phyloP scores from a whole-genome alignment of 2,113 vertebrate species.

The Serinus canaria region DNA sequence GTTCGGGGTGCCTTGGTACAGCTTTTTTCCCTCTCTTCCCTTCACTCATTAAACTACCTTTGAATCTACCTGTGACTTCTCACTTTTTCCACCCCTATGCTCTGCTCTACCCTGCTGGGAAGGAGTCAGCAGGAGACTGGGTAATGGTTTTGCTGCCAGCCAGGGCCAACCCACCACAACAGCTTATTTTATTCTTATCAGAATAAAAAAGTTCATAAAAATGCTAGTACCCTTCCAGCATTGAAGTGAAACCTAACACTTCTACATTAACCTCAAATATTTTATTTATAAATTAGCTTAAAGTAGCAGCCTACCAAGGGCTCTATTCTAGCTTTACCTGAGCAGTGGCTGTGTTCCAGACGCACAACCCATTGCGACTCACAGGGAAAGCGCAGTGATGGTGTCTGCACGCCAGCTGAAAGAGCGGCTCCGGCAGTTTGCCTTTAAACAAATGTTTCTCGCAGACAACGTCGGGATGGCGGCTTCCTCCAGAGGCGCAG shows the following conservation, averaged over 20 bases:
- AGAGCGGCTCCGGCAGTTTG: slow-evolving; percentile 44
- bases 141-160: not conserved
- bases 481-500: not conserved
- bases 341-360: slow-evolving; percentile 65
- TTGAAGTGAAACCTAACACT: not conserved
- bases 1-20: not conserved
- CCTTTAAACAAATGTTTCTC: slow-evolving; percentile 68
- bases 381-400: slow-evolving; percentile 74
- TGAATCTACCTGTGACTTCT: rapidly evolving
- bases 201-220: not conserved
- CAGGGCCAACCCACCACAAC: not conserved
- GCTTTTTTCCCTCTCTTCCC: not conserved
- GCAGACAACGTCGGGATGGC: not conserved
- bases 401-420: slow-evolving; percentile 76
- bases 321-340: slow-evolving; percentile 59
- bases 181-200: not conserved
- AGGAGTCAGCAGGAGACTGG: not conserved
- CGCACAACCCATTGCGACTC: slow-evolving; percentile 63
- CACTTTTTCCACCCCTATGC: not conserved
- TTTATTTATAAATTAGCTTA: not conserved
- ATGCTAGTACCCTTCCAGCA: not conserved
- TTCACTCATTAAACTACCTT: not conserved
- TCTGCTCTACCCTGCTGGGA: not conserved
- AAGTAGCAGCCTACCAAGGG: not conserved
- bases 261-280: too few species aligned